A percentile compares a stretch with the other conserved stretches of the same genome.
These are phyloP conservation scores for Latrodectus geometricus DNA, from an alignment of 1,140 invertebrate species.

Conservation along the genomic window DNA sequence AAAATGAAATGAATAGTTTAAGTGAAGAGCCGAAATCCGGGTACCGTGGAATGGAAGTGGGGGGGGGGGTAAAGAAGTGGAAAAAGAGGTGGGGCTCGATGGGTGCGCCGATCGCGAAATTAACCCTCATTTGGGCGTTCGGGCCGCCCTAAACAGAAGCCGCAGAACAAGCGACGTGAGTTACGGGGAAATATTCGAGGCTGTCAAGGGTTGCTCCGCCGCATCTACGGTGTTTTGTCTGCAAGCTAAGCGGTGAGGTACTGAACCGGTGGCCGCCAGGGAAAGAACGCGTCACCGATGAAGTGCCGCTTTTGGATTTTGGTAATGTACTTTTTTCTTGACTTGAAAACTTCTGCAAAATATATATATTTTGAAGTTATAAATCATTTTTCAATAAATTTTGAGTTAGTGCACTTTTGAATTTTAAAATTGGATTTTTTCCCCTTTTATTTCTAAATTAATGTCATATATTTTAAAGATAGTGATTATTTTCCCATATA, in stretches of 20 bases:
- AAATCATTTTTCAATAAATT: no score
- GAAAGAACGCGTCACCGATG: neutral
- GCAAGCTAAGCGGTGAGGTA: slow-evolving; percentile 6
- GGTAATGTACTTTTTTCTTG: neutral
- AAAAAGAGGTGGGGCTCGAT: slow-evolving; percentile 2
- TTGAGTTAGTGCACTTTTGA: no score
- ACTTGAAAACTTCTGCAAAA: no score
- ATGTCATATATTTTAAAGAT: no score
- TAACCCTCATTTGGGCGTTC: slow-evolving; percentile 34
- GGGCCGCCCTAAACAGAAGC: slow-evolving; percentile 35
- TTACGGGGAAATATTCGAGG: slow-evolving; percentile 15
- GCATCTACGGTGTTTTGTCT: slow-evolving; percentile 10
- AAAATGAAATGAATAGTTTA: neutral
- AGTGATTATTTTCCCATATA: no score
- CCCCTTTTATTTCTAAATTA: no score
- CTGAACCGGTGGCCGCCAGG: neutral
- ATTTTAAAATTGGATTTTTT: no score
- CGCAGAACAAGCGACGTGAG: slow-evolving; percentile 9
- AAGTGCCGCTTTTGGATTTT: neutral
- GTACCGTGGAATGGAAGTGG: neutral
- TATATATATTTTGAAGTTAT: no score
- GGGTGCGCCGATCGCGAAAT: slow-evolving; percentile 38
- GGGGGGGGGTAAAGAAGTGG: neutral
- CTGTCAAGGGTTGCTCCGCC: slow-evolving; percentile 18
- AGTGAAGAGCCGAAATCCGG: slow-evolving; percentile 14